These are phyloP conservation scores for Lota lota DNA, from an alignment of 2,113 vertebrate species.

Conservation along the genomic window DNA sequence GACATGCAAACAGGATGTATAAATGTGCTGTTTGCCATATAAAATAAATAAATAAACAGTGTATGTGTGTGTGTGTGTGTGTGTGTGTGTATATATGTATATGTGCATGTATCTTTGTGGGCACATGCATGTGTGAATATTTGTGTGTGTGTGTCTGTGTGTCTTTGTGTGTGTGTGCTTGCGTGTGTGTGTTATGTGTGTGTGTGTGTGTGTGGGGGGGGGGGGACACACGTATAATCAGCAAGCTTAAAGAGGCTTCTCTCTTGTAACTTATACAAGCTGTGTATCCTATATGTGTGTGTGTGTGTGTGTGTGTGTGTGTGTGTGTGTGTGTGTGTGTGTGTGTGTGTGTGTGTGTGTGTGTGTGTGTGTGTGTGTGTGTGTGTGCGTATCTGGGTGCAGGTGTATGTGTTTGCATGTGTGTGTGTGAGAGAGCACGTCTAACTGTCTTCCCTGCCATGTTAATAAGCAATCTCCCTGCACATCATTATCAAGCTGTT, in stretches of 20 bases:
- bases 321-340: neutral
- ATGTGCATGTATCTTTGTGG: too few relatives aligned
- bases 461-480: conserved; percentile 25
- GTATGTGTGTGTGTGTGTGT: neutral
- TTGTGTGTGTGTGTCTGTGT: too few relatives aligned
- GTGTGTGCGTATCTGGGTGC: neutral
- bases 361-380: neutral
- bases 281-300: too few relatives aligned
- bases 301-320: neutral
- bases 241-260: too few relatives aligned
- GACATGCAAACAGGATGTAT: conserved; percentile 32
- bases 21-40: conserved; percentile 27
- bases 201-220: neutral
- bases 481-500: conserved; percentile 34
- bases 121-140: too few relatives aligned
- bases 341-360: neutral
- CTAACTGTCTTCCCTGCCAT: conserved; percentile 8
- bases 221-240: too few relatives aligned
- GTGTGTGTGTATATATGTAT: neutral
- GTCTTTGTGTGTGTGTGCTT: too few relatives aligned
- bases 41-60: conserved; percentile 72
- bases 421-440: neutral
- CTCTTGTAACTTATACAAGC: too few relatives aligned
- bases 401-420: neutral
- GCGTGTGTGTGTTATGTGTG: neutral